Evolutionary conservation across 1,140 invertebrate species (phyloP), one percentile per base, ranked within the genome.

Genomic region (Trachymyrmex septentrionalis): DNA sequence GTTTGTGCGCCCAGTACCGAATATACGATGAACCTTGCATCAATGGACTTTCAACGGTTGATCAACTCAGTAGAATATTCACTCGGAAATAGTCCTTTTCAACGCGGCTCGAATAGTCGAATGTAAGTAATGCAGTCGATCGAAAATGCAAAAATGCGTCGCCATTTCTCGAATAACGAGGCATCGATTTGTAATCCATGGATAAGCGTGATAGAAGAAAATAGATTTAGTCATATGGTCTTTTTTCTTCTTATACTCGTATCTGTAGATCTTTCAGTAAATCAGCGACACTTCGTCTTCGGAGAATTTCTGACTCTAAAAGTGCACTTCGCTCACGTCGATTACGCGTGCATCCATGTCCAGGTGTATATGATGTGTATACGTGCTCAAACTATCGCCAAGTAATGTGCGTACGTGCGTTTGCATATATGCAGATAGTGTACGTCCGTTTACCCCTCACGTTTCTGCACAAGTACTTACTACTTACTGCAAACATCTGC

Each of bases 301-400:
- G 34, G 19, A 53, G 27, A 34, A 21, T 59, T 72, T 38, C 10
- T 24, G 53, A 59, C 21, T 59, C 21, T 48, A 34, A 57, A 72
- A 59, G 14, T 44, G 64, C 48, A 14, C 48, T 73, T 59, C 21
- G 66, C 67, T 61, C 69, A 57, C 38, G 69, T 84, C 48, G 27
- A 84, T 84, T 61, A 84, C 69, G 80, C 75, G n/a, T 27, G 78
- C 34, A 75, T 73, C 55, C 77, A 69, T 27, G 66, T 73, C 55
- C 77, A 69, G 48, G 34, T 82, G 78, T 59, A 50, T 38, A 48
- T 53, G 53, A 84, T 21, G 66, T 71, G 78, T 44, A n/a, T 44
- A 71, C 53, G 34, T 30, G 69, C 80, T 48, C 19, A 48, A 50
- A 57, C 69, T 24, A 30, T 82, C 55, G 19, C 59, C 24, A 38